Percentiles rank a stretch among this genome's conserved stretches.
These are phyloP conservation scores for Pollenia griseotomentosa DNA, from an alignment of 2,888 invertebrate species.

Conservation along the genomic window DNA sequence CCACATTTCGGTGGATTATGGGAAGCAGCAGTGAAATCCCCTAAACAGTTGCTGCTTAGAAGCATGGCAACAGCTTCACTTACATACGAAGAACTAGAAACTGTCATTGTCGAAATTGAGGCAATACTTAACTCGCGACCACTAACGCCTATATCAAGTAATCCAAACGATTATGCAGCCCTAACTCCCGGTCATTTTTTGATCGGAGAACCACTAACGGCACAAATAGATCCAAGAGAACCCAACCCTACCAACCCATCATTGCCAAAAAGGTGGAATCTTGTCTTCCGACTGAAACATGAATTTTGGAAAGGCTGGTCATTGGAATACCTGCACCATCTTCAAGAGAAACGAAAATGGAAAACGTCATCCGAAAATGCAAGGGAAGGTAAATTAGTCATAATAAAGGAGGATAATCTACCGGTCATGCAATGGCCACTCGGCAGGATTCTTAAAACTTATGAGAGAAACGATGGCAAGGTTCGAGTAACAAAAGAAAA, in stretches of 20 bases:
- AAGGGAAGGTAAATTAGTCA: constrained; percentile 12
- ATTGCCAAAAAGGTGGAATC: neutral
- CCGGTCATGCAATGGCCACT: constrained; percentile 15
- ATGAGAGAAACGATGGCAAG: neutral
- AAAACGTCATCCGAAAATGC: neutral
- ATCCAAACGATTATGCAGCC: neutral
- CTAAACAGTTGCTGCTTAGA: constrained; percentile 6
- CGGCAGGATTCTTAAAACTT: constrained; percentile 16
- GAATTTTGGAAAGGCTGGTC: constrained; percentile 32
- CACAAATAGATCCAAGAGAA: neutral
- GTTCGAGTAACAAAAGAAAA: neutral
- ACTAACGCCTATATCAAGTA: neutral
- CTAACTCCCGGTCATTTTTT: neutral
- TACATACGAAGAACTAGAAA: constrained; percentile 37
- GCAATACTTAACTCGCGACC: constrained; percentile 21
- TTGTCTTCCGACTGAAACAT: constrained; percentile 3
- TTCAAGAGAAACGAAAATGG: neutral
- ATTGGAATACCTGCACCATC: neutral
- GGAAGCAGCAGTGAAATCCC: constrained; percentile 5
- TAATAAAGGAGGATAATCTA: constrained; percentile 21
- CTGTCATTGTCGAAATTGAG: constrained; percentile 14
- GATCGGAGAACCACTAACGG: neutral
- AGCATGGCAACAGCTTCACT: constrained; percentile 18
- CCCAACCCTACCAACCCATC: neutral
- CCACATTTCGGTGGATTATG: constrained; percentile 15